These are phyloP conservation scores for Oenanthe oenanthe DNA, from an alignment of 2,113 vertebrate genomes.

Conservation along the genomic window DNA sequence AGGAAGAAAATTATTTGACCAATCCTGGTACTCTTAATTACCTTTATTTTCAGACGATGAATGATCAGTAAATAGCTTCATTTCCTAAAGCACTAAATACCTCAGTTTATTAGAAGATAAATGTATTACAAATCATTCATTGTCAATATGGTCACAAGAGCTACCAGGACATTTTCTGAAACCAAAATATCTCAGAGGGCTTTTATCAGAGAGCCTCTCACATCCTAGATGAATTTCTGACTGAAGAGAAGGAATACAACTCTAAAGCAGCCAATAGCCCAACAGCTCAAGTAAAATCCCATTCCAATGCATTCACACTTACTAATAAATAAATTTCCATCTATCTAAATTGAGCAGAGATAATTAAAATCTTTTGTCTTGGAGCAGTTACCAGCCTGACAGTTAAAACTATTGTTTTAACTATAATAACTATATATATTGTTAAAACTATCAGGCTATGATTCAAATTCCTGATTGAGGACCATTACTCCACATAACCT, in stretches of 20 bases:
- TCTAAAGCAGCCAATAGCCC: not conserved
- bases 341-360: not conserved
- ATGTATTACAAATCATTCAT: not conserved
- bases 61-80: not conserved
- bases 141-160: not conserved
- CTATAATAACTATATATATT: too few species aligned
- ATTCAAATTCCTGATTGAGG: not conserved
- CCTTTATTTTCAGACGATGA: slow-evolving; percentile 37
- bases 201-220: not conserved
- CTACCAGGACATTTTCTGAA: not conserved
- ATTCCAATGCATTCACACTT: not conserved
- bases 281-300: not conserved
- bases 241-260: not conserved
- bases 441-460: too few species aligned
- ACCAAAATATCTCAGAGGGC: not conserved
- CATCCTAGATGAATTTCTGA: not conserved
- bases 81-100: not conserved
- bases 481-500: not conserved
- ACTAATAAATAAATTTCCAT: not conserved
- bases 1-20: slow-evolving; percentile 34
- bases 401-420: not conserved
- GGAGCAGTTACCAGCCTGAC: not conserved
- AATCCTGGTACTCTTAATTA: slow-evolving; percentile 66
- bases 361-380: not conserved
- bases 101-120: slow-evolving; percentile 20